phyloP scores from a whole-genome alignment of 2,797 vertebrate species.

The Catharus ustulatus region DNA sequence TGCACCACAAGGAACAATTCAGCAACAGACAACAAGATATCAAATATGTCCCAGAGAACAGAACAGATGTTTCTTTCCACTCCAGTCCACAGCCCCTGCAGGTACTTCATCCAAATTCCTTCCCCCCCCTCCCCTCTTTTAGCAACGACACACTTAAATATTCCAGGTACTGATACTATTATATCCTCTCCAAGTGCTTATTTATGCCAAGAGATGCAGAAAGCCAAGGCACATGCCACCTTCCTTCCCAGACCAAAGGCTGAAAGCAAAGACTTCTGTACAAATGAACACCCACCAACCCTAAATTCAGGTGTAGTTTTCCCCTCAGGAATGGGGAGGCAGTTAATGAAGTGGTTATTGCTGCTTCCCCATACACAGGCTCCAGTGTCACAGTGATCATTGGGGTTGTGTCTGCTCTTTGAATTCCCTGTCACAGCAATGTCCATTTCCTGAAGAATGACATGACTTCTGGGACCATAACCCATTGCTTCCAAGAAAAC shows the following conservation, averaged over 20 bases:
- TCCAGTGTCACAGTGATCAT: not conserved
- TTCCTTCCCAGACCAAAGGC: not conserved
- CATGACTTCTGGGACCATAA: not conserved
- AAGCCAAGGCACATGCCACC: not conserved
- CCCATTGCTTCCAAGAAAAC: not conserved
- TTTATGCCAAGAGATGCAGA: not conserved
- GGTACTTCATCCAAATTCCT: not conserved
- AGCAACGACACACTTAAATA: not conserved
- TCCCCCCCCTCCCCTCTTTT: not conserved
- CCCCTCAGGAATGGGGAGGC: not conserved
- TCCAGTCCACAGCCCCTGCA: not conserved
- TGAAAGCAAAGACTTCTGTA: not conserved
- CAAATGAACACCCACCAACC: not conserved
- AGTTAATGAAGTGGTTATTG: not conserved
- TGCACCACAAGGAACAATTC: slow-evolving; percentile 4
- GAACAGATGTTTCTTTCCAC: slow-evolving; percentile 22
- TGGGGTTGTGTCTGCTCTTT: not conserved
- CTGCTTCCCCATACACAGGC: not conserved
- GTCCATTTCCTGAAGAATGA: not conserved
- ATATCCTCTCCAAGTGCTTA: not conserved
- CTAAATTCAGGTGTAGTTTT: not conserved
- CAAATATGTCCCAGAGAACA: not conserved
- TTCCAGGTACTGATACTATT: not conserved
- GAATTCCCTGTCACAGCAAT: not conserved
- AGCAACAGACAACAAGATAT: not conserved